These are phyloP conservation scores for Tinamus major DNA, from an alignment of 2,797 vertebrate genomes.

Conservation along the genomic window DNA sequence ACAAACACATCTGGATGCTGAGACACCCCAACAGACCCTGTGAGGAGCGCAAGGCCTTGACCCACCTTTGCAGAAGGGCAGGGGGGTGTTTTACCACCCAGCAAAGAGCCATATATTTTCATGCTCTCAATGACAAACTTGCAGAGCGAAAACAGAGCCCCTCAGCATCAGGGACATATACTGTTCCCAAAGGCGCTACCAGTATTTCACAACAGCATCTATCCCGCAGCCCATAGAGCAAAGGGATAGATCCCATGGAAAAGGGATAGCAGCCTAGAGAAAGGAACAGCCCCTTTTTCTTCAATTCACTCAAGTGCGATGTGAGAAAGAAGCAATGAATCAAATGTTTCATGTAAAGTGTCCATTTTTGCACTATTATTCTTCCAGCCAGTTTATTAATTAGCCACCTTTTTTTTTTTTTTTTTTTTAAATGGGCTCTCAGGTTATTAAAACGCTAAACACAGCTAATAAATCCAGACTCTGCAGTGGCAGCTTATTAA, in stretches of 20 bases:
- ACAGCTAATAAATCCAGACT: not conserved
- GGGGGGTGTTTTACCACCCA: not conserved
- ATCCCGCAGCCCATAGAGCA: not conserved
- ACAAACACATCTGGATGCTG: not conserved
- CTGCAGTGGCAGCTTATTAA: fast-evolving
- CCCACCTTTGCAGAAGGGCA: not conserved
- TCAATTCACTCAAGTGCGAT: not conserved
- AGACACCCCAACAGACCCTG: not conserved
- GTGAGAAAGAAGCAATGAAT: not conserved
- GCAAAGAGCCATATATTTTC: not conserved
- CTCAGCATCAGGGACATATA: not conserved
- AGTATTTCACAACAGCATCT: not conserved
- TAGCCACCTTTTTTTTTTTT: not conserved
- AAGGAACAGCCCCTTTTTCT: not conserved
- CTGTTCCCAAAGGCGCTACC: not conserved
- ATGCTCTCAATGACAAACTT: fast-evolving
- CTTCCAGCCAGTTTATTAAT: not conserved
- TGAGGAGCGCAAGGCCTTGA: fast-evolving
- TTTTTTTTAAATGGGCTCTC: not conserved
- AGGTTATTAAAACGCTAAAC: not conserved
- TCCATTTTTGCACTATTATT: not conserved
- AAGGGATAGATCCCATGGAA: not conserved
- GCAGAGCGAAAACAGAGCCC: not conserved
- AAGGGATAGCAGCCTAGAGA: not conserved
- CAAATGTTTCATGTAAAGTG: not conserved